Evolutionary conservation across 2,888 invertebrate genomes (phyloP), one percentile per base, ranked within the genome.

Genomic region (Drosophila nigritarsus): DNA sequence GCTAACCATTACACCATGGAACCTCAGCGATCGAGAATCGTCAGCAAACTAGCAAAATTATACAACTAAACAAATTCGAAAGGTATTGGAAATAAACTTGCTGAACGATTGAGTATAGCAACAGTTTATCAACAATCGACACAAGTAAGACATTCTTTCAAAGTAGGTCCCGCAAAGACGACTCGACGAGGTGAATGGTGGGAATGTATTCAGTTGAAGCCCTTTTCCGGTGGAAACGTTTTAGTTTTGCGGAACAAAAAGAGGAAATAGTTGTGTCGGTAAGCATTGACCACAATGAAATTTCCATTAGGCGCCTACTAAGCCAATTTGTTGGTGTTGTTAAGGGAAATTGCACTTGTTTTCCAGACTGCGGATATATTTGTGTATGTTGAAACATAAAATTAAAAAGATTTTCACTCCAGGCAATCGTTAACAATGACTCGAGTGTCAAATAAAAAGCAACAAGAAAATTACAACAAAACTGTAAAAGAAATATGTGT

Each of bases 1-100:
- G 94, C 94, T 94, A 93, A 94, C 94, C 94, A 93, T 94, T 94
- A 94, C 94, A 94, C 94, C 94, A 94, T 94, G 93, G 93, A 92
- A 93, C 94, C 94, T 60, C 53, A 27, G 4, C 60, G 60, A 69
- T 67, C 49, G 0, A 0, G 3, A 4, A 0, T 1, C 18, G 32
- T 29, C 13, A 50, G 49, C 60, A 50, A 62, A 29, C 7, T 61
- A 60, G 36, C 54, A 54, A 49, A 27, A 55, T 53, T 71, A 54
- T 45, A 24, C 11, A 15, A 20, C 1, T 29, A 7, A 36, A 38
- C 27, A 56, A 45, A 61, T 75, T 40, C 2, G 38, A 13, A 20
- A n/a, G 30, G 24, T 50, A 24, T 48, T 49, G 30, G 2, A 27
- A 40, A 15, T 36, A 58, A 30, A 30, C 27, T 30, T 53, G 42